A percentile compares a stretch with the other conserved stretches of the same genome.
Conservation (phyloP, 2,888 invertebrate species). For the Bugula neritina region DNA sequence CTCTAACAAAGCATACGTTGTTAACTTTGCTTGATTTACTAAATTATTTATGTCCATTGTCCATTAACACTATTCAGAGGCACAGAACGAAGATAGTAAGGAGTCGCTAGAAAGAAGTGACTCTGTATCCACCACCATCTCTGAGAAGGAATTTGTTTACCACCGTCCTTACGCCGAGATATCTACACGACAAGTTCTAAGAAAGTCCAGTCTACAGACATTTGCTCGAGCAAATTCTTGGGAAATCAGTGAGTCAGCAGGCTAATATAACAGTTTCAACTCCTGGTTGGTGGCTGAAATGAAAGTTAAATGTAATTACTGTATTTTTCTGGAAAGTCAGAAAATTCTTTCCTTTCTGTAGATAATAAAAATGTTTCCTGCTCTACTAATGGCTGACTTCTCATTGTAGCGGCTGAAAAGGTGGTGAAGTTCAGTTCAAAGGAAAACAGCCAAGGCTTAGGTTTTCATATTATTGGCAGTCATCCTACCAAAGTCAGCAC, state of each 20-base stretch:
- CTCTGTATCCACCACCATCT: neutral
- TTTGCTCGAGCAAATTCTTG: neutral
- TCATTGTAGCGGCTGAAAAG: slow-evolving; percentile 19
- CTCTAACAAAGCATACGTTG: no score
- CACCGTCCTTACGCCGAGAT: neutral
- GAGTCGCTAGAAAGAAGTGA: neutral
- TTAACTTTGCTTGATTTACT: no score
- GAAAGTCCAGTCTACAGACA: slow-evolving; percentile 22
- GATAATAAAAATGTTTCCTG: no score
- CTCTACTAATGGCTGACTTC: neutral
- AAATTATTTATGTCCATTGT: no score
- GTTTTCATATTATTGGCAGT: slow-evolving; percentile 89
- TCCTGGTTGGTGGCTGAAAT: neutral
- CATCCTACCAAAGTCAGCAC: slow-evolving; percentile 93
- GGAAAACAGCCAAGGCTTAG: slow-evolving; percentile 69
- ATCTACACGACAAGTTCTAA: neutral
- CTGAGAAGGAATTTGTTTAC: neutral
- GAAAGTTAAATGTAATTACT: neutral
- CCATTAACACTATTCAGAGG: no score
- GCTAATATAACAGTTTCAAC: no score
- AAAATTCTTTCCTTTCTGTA: no score
- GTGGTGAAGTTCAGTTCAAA: neutral
- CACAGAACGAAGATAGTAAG: neutral
- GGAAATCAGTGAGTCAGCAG: slow-evolving; percentile 25
- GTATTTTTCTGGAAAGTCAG: no score